phyloP scores from a whole-genome alignment of 2,113 vertebrate species.

The Ceyx margarethae region DNA sequence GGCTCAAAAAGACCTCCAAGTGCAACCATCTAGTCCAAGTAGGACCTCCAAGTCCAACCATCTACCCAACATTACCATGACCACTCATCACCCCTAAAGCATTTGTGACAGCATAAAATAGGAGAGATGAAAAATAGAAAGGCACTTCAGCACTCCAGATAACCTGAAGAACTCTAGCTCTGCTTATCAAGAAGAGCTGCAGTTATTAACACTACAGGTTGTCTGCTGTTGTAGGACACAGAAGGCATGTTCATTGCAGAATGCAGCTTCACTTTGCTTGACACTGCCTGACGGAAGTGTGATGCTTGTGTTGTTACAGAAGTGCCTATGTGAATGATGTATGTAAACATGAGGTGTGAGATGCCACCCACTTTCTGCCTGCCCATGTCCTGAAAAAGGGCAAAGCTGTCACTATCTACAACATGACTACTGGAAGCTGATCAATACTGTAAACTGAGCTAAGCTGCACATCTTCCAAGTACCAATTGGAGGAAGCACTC shows the following conservation, averaged over 20 bases:
- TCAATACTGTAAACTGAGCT: not conserved
- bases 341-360: not conserved
- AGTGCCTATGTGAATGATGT: not conserved
- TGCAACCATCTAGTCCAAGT: too few relatives aligned
- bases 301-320: not conserved
- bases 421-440: rapidly evolving
- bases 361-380: not conserved
- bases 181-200: not conserved
- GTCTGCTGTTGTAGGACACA: not conserved
- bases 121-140: not conserved
- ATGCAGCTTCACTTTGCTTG: not conserved
- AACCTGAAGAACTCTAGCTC: not conserved
- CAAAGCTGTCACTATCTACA: not conserved
- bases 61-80: too few relatives aligned
- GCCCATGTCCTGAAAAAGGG: not conserved
- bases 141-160: not conserved
- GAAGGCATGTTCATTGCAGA: rapidly evolving
- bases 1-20: too few relatives aligned
- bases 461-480: not conserved
- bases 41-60: too few relatives aligned
- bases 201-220: not conserved
- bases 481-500: not conserved
- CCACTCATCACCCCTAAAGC: not conserved
- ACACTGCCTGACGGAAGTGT: not conserved
- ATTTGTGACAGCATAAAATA: not conserved